Percentiles rank a stretch among this genome's conserved stretches.
Evolutionary conservation across 2,797 vertebrate species (phyloP).

Genomic region (Telmatherina bonti): DNA sequence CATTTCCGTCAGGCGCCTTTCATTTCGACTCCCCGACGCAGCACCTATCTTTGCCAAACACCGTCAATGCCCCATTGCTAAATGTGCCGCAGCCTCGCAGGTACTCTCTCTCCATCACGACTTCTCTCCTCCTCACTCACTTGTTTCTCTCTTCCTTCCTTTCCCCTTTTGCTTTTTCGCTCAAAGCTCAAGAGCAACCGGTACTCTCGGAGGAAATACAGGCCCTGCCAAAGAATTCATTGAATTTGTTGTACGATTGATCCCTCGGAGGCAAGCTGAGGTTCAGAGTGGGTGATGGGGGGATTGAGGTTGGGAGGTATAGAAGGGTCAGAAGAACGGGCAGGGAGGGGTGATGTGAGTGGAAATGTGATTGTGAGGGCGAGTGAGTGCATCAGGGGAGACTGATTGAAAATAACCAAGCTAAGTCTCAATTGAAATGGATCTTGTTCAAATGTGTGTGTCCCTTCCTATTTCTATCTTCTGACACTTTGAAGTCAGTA

Average conservation of each 20-base stretch:
- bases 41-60: constrained; percentile 64
- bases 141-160: constrained; percentile 26
- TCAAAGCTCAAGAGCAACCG: constrained; percentile 67
- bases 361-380: constrained; percentile 29
- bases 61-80: constrained; percentile 58
- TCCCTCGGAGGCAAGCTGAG: constrained; percentile 68
- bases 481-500: constrained; percentile 12
- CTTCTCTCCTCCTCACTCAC: constrained; percentile 17
- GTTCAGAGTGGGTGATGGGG: constrained; percentile 38
- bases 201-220: constrained; percentile 79
- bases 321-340: constrained; percentile 56
- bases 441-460: constrained; percentile 55
- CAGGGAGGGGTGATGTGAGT: constrained; percentile 68
- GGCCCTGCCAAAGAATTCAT: constrained; percentile 76
- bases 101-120: constrained; percentile 13
- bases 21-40: constrained; percentile 69
- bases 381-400: constrained; percentile 65
- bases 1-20: constrained; percentile 81
- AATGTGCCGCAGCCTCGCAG: constrained; percentile 67
- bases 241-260: constrained; percentile 79
- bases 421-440: constrained; percentile 72
- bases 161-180: constrained; percentile 44
- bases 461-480: constrained; percentile 24
- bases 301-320: constrained; percentile 17
- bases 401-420: constrained; percentile 74